Evolutionary conservation across 2,888 invertebrate genomes (phyloP).

Genomic region (Eristalinus sepulchralis): DNA sequence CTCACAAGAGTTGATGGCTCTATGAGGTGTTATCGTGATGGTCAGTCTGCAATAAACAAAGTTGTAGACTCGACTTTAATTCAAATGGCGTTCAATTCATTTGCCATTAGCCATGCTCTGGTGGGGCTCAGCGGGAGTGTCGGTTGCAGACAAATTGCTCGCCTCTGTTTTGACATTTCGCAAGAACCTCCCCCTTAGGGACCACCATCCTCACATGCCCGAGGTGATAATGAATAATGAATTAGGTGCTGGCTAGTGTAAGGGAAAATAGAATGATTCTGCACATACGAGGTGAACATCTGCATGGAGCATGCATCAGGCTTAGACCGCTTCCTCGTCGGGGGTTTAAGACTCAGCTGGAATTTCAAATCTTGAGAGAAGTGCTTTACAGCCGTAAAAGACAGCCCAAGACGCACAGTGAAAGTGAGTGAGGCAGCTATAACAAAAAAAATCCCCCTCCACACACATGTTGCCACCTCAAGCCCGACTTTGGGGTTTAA

Average conservation of each 20-base stretch:
- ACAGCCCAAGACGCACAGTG: no score
- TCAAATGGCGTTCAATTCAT: conserved; percentile 61
- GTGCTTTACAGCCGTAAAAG: no score
- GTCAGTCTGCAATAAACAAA: conserved; percentile 59
- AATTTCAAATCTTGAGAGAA: no score
- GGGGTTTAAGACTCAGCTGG: no score
- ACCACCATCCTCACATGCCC: not conserved
- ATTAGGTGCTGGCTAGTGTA: not conserved
- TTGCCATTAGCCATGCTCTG: conserved; percentile 46
- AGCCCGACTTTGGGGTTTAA: not conserved
- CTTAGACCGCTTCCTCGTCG: no score
- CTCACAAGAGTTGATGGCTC: conserved; percentile 56
- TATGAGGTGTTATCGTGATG: conserved; percentile 69
- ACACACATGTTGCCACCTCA: no score
- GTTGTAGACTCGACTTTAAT: conserved; percentile 39
- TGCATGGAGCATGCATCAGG: no score
- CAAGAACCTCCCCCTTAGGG: not conserved
- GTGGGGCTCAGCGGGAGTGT: conserved; percentile 48
- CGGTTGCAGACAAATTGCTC: conserved; percentile 58
- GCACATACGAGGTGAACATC: not conserved
- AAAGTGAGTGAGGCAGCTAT: no score
- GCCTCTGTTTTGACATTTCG: conserved; percentile 48
- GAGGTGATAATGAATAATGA: conserved; percentile 54
- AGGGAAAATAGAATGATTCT: not conserved
- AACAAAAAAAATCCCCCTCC: no score